Evolutionary conservation across 2,113 vertebrate genomes (phyloP), one percentile per base, ranked within the genome.

Genomic region (Herpetotheres cachinnans): DNA sequence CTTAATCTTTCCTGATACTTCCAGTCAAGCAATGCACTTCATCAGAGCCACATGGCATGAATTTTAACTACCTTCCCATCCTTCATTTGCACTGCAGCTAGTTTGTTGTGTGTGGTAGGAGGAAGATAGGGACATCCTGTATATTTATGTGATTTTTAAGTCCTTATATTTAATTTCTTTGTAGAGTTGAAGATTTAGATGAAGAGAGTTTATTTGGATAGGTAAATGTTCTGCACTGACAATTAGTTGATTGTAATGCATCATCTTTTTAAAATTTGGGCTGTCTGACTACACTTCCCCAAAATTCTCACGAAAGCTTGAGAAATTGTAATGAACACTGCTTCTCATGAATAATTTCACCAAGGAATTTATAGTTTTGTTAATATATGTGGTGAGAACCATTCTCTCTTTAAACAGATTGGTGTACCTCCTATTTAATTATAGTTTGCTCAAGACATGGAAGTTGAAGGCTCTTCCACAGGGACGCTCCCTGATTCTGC

Each of bases 291-390:
- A 8, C 4, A 4, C 14, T 82, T 67, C 38, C 17, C 30, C 10
- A 14, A 49, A 82, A 17, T 55, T 82, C 19, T 54, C 30, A 40
- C 9, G 71, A 49, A 82, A 69, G 19, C n/a, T 36, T 80, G 24
- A 32, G 36, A 59, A 56, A 24, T 34, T 65, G 38, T 49, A 61
- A 22, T 58, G 79, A 74, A 32, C 7, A 25, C 9, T 0, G 0
- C 22, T 81, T 91, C 27, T 77, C 32, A 27, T 46, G 2, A 89
- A 34, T 76, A 83, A 44, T 18, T 40, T 32, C 32, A 11, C 58
- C 19, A n/a, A 13, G 14, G 20, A 86, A n/a, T 76, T 32, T 62
- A 25, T 27, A 59, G 9, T 62, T 94, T 78, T 86, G 13, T 47
- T 79, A 55, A 50, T 55, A 26, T 26, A 38, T 22, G 6, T 61